phyloP scores from a whole-genome alignment of 2,888 invertebrate genomes.

The Pinctada fucata region DNA sequence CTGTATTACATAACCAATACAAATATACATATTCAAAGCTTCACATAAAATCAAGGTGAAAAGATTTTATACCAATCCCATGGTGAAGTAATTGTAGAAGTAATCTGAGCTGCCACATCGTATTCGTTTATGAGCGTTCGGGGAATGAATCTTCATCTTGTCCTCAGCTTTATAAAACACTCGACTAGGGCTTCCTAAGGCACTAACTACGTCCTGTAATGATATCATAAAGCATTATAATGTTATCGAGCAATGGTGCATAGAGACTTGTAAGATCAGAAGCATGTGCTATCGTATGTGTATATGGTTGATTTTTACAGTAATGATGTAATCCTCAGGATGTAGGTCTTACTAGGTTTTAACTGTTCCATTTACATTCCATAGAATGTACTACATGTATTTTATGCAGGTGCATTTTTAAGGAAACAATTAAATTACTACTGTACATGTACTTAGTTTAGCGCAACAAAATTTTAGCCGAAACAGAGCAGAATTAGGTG shows the following conservation, averaged over 20 bases:
- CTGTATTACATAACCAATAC: too few relatives aligned
- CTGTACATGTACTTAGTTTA: too few relatives aligned
- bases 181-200: conserved; percentile 92
- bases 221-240: conserved; percentile 4
- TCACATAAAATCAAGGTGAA: too few relatives aligned
- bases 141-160: conserved; percentile 97
- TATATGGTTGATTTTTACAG: background rate
- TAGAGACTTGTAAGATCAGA: too few relatives aligned
- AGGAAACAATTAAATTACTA: too few relatives aligned
- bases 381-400: too few relatives aligned
- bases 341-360: background rate
- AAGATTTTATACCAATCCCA: conserved; percentile 86
- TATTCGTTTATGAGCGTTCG: conserved; percentile 69
- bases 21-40: too few relatives aligned
- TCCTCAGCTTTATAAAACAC: conserved; percentile 99
- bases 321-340: background rate
- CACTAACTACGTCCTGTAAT: conserved; percentile 86
- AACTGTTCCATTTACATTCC: background rate
- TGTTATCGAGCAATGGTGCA: background rate
- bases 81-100: conserved; percentile 98
- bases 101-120: conserved; percentile 87
- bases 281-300: background rate
- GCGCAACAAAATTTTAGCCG: too few relatives aligned
- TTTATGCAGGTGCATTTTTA: too few relatives aligned
- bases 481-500: too few relatives aligned